phyloP scores from a whole-genome alignment of 2,113 vertebrate genomes.

The Mola mola region DNA sequence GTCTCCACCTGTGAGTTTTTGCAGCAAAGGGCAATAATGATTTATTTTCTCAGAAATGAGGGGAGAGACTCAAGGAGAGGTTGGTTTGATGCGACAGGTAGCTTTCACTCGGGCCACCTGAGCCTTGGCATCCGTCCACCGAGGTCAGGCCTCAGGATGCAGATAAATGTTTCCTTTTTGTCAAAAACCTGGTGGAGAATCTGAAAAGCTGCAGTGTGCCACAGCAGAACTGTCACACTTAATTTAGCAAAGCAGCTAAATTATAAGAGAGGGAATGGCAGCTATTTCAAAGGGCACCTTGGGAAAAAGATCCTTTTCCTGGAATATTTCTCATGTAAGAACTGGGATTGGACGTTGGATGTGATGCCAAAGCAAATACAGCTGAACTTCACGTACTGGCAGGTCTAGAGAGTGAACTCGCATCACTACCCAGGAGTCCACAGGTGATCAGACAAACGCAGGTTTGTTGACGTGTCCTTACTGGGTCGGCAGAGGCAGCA shows the following conservation, averaged over 20 bases:
- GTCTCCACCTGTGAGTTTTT: constrained; percentile 2
- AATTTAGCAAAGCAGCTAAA: constrained; percentile 29
- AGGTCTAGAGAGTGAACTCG: no score
- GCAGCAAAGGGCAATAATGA: constrained; percentile 23
- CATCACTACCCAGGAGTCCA: no score
- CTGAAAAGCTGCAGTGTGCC: constrained; percentile 26
- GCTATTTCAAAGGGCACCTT: constrained; percentile 21
- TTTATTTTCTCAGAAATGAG: constrained; percentile 13
- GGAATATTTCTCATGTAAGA: no score
- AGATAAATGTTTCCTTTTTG: constrained; percentile 47
- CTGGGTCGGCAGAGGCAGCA: no score
- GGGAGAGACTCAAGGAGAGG: constrained; percentile 4
- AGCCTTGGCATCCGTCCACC: constrained; percentile 21
- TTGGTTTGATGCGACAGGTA: constrained; percentile 37
- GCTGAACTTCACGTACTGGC: no score
- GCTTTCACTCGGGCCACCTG: constrained; percentile 41
- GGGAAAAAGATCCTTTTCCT: neutral
- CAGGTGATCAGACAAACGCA: no score
- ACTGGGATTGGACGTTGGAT: no score
- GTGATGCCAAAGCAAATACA: no score
- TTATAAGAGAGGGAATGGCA: constrained; percentile 11
- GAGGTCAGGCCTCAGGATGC: constrained; percentile 41
- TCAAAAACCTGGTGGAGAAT: constrained; percentile 33
- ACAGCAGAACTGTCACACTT: constrained; percentile 1
- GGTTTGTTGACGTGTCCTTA: no score